Evolutionary conservation across 1,140 invertebrate species (phyloP).

Genomic region (Andrena cerasifolii): DNA sequence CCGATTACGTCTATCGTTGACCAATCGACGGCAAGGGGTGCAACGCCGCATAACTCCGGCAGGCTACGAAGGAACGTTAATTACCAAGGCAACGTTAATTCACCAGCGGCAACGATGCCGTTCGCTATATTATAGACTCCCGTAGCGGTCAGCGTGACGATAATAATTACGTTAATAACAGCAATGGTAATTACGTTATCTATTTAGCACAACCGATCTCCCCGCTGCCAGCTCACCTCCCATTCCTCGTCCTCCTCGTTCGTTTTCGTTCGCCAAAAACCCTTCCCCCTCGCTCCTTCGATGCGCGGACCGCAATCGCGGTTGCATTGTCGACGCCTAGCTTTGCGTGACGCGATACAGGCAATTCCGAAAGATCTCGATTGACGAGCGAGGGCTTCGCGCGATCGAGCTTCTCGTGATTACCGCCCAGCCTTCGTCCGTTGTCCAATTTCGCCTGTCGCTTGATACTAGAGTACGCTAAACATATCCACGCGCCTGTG

Average conservation of each 20-base stretch:
- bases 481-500: neutral
- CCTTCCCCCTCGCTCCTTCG: no score
- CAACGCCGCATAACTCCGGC: conserved; percentile 16
- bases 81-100: conserved; percentile 44
- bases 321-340: neutral
- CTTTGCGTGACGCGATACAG: conserved; percentile 13
- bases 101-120: neutral
- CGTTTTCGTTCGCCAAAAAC: no score
- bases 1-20: conserved; percentile 21
- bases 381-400: neutral
- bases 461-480: neutral
- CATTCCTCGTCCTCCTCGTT: neutral
- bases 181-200: conserved; percentile 21
- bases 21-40: neutral
- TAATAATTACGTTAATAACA: conserved; percentile 42
- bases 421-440: conserved; percentile 20
- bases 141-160: neutral
- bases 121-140: neutral
- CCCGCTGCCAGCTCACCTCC: neutral
- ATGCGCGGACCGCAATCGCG: conserved; percentile 15
- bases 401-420: conserved; percentile 37
- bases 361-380: conserved; percentile 37
- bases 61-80: conserved; percentile 28
- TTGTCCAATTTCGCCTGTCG: conserved; percentile 28
- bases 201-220: neutral